A percentile compares a stretch with the other conserved stretches of the same genome.
These are phyloP conservation scores for Saxidomus purpurata DNA, from an alignment of 1,140 invertebrate genomes.

Conservation along the genomic window DNA sequence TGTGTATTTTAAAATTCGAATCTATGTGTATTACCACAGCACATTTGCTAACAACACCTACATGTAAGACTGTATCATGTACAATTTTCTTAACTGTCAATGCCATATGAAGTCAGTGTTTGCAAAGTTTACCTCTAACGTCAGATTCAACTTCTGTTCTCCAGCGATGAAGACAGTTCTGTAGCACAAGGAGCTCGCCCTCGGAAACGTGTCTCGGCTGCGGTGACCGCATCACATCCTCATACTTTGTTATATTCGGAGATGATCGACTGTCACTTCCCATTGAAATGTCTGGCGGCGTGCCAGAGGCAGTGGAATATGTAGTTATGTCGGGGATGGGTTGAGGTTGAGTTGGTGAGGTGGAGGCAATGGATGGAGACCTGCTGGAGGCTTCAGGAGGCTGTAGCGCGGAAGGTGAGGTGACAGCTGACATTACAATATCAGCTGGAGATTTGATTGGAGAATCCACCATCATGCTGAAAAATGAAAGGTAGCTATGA, in stretches of 20 bases:
- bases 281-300: slow-evolving; percentile 72
- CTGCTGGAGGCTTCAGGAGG: slow-evolving; percentile 12
- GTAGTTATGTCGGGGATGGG: slow-evolving; percentile 68
- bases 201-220: slow-evolving; percentile 83
- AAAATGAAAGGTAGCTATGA: neutral
- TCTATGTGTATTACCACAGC: no score
- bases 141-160: slow-evolving; percentile 86
- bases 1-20: no score
- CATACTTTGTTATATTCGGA: neutral
- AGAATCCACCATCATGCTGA: slow-evolving; percentile 69
- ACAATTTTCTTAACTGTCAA: no score
- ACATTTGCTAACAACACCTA: no score
- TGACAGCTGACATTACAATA: slow-evolving; percentile 23
- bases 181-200: slow-evolving; percentile 84
- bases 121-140: slow-evolving; percentile 84
- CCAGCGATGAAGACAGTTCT: slow-evolving; percentile 86
- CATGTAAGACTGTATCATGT: no score
- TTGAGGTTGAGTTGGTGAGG: slow-evolving; percentile 26
- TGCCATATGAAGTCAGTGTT: no score
- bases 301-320: slow-evolving; percentile 17
- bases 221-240: slow-evolving; percentile 55
- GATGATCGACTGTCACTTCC: slow-evolving; percentile 49
- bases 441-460: slow-evolving; percentile 65
- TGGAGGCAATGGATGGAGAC: neutral
- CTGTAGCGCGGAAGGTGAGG: slow-evolving; percentile 9